These are phyloP conservation scores for Bujurquina vittata DNA, from an alignment of 2,113 vertebrate species.

Conservation along the genomic window DNA sequence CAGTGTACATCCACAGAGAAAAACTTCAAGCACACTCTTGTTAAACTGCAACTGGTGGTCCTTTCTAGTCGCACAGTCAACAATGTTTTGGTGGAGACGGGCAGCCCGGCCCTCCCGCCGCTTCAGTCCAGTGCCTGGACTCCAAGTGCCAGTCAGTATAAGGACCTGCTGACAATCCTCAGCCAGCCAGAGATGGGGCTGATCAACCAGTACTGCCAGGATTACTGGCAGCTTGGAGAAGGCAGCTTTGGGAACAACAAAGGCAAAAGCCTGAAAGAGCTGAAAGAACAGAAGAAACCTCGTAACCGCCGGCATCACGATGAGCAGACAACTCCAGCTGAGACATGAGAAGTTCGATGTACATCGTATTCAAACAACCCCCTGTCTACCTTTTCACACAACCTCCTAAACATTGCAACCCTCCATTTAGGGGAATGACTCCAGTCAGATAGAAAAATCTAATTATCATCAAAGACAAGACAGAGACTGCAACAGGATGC, in stretches of 20 bases:
- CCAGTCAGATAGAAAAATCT: slow-evolving; percentile 27
- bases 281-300: slow-evolving; percentile 94
- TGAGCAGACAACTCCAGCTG: slow-evolving; percentile 81
- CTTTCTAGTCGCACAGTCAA: slow-evolving; percentile 90
- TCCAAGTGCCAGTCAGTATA: slow-evolving; percentile 85
- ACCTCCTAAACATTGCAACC: slow-evolving; percentile 53
- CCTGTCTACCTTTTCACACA: slow-evolving; percentile 33
- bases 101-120: slow-evolving; percentile 68
- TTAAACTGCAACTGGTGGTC: slow-evolving; percentile 91
- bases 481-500: slow-evolving; percentile 57
- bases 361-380: slow-evolving; percentile 19
- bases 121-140: slow-evolving; percentile 83
- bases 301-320: slow-evolving; percentile 96
- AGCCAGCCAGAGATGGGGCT: slow-evolving; percentile 96
- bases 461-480: slow-evolving; percentile 41
- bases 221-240: slow-evolving; percentile 91
- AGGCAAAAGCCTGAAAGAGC: slow-evolving; percentile 85
- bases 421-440: slow-evolving; percentile 61
- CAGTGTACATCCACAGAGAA: slow-evolving; percentile 98
- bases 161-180: slow-evolving; percentile 96
- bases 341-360: slow-evolving; percentile 85
- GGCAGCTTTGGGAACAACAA: slow-evolving; percentile 80
- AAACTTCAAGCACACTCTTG: slow-evolving; percentile 96
- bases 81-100: slow-evolving; percentile 86
- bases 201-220: slow-evolving; percentile 98